These are phyloP conservation scores for Dilophus febrilis DNA, from an alignment of 2,888 invertebrate species.

Conservation along the genomic window DNA sequence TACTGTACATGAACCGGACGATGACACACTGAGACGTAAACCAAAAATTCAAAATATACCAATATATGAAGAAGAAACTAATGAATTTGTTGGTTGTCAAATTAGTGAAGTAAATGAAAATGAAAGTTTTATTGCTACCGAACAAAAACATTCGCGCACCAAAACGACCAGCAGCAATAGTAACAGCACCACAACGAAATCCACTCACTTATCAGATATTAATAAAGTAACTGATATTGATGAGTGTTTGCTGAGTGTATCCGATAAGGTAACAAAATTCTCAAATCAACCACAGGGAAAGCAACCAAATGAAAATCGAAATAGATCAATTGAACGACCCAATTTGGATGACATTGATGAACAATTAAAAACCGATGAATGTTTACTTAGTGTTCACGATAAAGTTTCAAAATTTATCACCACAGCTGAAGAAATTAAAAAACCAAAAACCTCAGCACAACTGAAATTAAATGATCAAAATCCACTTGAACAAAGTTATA, in stretches of 20 bases:
- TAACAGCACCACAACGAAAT: conserved; percentile 5
- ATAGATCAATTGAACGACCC: conserved; percentile 16
- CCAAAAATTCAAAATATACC: conserved; percentile 33
- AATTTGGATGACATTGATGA: conserved; percentile 37
- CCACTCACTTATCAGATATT: neutral
- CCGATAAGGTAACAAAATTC: conserved; percentile 51
- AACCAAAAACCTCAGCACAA: conserved; percentile 24
- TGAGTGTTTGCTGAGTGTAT: conserved; percentile 46
- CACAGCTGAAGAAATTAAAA: conserved; percentile 31
- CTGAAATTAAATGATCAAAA: conserved; percentile 25
- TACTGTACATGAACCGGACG: conserved; percentile 57
- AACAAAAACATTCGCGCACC: conserved; percentile 32
- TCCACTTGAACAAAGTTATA: conserved; percentile 41
- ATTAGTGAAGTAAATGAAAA: conserved; percentile 39
- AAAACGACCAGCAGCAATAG: conserved; percentile 18
- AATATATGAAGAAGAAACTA: conserved; percentile 38
- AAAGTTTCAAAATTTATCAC: conserved; percentile 50
- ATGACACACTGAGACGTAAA: conserved; percentile 31
- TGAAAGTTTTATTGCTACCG: no score
- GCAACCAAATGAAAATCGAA: neutral
- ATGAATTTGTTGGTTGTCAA: conserved; percentile 28
- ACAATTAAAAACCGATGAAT: conserved; percentile 32
- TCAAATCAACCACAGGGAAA: neutral
- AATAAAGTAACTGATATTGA: conserved; percentile 1
- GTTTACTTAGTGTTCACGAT: conserved; percentile 46